Evolutionary conservation across 2,888 invertebrate species (phyloP).

Genomic region (Dorcus parallelipipedus): DNA sequence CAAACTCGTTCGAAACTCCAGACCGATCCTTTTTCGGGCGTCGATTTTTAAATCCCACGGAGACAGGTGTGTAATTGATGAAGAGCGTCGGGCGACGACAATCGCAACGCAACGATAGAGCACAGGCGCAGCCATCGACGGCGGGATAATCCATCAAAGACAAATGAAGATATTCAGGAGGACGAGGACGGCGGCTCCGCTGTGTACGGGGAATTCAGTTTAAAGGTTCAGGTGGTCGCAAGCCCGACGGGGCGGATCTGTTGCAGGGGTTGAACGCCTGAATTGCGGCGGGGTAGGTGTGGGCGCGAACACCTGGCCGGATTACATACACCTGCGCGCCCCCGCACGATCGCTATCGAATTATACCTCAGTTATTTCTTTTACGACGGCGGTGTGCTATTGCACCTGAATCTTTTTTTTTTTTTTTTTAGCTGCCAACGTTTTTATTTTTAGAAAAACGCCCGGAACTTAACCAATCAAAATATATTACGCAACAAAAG

Average conservation of each 20-base stretch:
- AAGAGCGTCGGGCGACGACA: slow-evolving; percentile 3
- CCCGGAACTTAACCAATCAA: too few relatives aligned
- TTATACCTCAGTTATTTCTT: slow-evolving; percentile 28
- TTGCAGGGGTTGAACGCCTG: slow-evolving; percentile 5
- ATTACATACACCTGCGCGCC: slow-evolving; percentile 35
- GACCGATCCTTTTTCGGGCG: too few relatives aligned
- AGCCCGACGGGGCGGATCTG: slow-evolving; percentile 25
- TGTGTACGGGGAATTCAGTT: slow-evolving; percentile 28
- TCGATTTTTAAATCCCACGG: too few relatives aligned
- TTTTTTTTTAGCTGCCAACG: too few relatives aligned
- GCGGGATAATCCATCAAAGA: slow-evolving; percentile 30
- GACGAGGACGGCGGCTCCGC: neutral
- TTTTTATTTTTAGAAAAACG: too few relatives aligned
- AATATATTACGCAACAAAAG: too few relatives aligned
- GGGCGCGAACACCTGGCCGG: slow-evolving; percentile 33
- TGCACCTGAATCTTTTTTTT: too few relatives aligned
- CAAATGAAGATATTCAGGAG: slow-evolving; percentile 30
- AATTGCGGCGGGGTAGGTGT: slow-evolving; percentile 25
- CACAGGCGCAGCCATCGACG: slow-evolving; percentile 4
- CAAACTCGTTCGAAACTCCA: too few relatives aligned
- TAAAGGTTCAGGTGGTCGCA: slow-evolving; percentile 31
- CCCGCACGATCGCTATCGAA: slow-evolving; percentile 29
- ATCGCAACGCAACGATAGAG: slow-evolving; percentile 9
- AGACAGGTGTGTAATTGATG: too few relatives aligned
- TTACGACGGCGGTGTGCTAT: neutral